These are phyloP conservation scores for Cranoglanis bouderius DNA, from an alignment of 2,113 vertebrate genomes.

Conservation along the genomic window DNA sequence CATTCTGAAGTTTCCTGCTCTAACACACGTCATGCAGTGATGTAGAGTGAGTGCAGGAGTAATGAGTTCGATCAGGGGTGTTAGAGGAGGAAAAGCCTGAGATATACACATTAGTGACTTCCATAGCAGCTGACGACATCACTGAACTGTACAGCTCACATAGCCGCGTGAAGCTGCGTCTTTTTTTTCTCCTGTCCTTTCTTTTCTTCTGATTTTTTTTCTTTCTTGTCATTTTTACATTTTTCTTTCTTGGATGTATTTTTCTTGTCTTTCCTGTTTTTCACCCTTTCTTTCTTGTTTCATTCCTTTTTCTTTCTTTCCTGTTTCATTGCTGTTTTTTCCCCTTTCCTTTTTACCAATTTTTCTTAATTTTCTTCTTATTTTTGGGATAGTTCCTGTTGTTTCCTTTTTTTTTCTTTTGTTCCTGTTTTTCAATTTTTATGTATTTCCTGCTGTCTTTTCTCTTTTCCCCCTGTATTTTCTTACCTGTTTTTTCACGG, in stretches of 20 bases:
- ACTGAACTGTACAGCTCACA: neutral
- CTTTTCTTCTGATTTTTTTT: too few relatives aligned
- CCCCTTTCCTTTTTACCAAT: too few relatives aligned
- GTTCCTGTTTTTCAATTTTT: neutral
- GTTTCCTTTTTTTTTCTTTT: neutral
- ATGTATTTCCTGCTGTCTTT: too few relatives aligned
- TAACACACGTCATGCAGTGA: neutral
- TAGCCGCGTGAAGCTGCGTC: neutral
- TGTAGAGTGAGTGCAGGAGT: neutral
- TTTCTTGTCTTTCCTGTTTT: too few relatives aligned
- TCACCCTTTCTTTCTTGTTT: too few relatives aligned
- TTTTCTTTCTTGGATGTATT: too few relatives aligned
- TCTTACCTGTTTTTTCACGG: too few relatives aligned
- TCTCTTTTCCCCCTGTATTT: neutral
- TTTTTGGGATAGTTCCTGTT: neutral
- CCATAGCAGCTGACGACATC: neutral
- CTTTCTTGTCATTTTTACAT: too few relatives aligned
- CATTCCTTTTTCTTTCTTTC: neutral
- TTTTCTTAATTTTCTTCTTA: too few relatives aligned
- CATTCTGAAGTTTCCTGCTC: neutral
- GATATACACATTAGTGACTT: neutral
- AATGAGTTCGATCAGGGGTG: neutral
- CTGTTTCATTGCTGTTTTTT: too few relatives aligned
- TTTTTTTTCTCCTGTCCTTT: too few relatives aligned
- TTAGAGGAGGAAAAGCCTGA: neutral